Base-by-base conservation (phyloP, 2,888 invertebrate genomes). In the Herminia tarsipennalis region DNA sequence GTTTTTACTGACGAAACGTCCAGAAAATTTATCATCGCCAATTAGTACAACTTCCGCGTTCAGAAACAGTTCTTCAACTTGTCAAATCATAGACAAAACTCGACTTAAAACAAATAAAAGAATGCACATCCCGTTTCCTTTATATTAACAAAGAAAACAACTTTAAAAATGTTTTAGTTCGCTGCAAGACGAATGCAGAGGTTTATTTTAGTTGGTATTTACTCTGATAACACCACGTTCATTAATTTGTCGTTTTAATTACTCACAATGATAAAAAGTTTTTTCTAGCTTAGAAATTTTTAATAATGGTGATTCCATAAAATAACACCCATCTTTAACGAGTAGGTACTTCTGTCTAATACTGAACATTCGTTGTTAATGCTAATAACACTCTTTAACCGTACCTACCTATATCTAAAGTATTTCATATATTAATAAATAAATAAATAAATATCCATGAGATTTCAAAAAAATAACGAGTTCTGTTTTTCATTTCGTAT, bases 31-130 rank as follows among this genome's bases (percentile, higher is more conserved):
- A 82, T 86, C 78, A 76, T 78, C 69, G 74, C 78, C 78, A 86
- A 88, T 86, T 86, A 84, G 78, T 44, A 39, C 51, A 45, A 61
- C 81, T 87, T 89, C 88, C 88, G 87, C 70, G 78, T 85, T 65
- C 66, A 70, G n/a, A 63, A 78, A 72, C 66, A 67, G 42, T 32
- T 53, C 45, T 63, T n/a, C 62, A 55, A 64, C 69, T 62, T 70
- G 73, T 78, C 76, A 73, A 76, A 70, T 66, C 66, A 65, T 67
- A 56, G 62, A 70, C 69, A 22, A 72, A 73, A 56, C 30, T 18
- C 62, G 73, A 70, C 58, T 50, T 46, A 54, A 60, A 68, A 72
- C 70, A 65, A 73, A 73, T 30, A 40, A 29, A 42, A 35, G 9
- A 58, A 57, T 16, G 20, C 39, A 48, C 60, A 60, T 67, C 66